phyloP scores from a whole-genome alignment of 2,888 invertebrate genomes.

The Drosophila subsilvestris region DNA sequence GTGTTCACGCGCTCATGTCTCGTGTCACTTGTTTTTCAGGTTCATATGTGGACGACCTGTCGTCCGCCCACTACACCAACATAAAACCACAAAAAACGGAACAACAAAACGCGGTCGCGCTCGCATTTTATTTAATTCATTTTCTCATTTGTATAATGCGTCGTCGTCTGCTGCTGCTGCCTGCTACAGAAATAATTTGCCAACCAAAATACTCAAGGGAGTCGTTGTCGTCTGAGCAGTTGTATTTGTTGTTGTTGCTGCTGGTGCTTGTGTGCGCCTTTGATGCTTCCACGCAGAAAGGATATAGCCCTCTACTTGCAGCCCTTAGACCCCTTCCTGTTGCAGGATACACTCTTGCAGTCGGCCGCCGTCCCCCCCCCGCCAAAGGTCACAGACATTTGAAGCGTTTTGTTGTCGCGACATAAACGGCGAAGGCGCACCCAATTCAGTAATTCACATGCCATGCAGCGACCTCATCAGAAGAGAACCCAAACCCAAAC shows the following conservation, averaged over 20 bases:
- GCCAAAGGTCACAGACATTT: constrained; percentile 76
- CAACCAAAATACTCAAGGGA: constrained; percentile 53
- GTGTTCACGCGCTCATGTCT: not conserved
- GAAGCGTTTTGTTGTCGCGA: constrained; percentile 70
- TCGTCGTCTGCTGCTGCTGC: constrained; percentile 60
- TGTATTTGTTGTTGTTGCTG: constrained; percentile 1
- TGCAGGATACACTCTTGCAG: not conserved
- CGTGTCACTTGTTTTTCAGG: not conserved
- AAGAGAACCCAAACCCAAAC: constrained; percentile 31
- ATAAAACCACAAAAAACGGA: not conserved
- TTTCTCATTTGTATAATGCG: constrained; percentile 66
- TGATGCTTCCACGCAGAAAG: constrained; percentile 18
- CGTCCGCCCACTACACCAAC: not conserved
- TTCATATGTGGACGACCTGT: constrained; percentile 14
- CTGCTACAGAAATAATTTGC: constrained; percentile 42
- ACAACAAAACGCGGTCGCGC: not conserved
- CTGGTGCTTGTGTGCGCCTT: constrained; percentile 35
- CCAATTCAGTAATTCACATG: constrained; percentile 50
- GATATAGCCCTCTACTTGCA: not conserved
- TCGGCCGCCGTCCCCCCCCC: not conserved
- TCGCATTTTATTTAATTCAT: constrained; percentile 35
- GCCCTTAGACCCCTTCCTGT: not conserved
- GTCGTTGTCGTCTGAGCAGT: constrained; percentile 51
- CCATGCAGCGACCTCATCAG: constrained; percentile 58
- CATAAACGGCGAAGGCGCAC: constrained; percentile 42